Base-by-base conservation (phyloP, 2,113 vertebrate species). In the Egretta garzetta region DNA sequence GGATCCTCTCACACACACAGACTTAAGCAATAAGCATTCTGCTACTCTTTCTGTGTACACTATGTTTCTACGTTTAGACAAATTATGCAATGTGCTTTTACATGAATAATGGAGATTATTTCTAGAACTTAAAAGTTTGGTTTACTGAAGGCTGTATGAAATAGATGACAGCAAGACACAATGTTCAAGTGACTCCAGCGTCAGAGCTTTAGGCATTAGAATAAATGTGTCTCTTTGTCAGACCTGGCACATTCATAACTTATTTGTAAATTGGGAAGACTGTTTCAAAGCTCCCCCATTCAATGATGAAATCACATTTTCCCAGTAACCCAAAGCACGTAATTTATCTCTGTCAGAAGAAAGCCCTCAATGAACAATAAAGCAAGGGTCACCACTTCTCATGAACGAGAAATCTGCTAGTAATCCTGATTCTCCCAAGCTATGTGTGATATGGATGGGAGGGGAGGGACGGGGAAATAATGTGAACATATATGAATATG, bases 281-380 rank as follows among this genome's bases (percentile, higher is more conserved):
- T 96, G 90, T 88, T 93, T 97, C 97, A 96, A 96, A 97, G 95
- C 86, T 96, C 90, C 73, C 63, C 92, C 68, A 81, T 96, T 97
- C 92, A 95, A 55, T 76, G 95, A 98, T 60, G 93, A 97, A 98
- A 98, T 97, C 94, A 95, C 84, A 95, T 98, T 98, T 98, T 98
- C 97, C 98, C 66, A 70, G 86, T 98, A 98, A 97, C 95, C 83
- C 41, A 80, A 97, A 97, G 95, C 83, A 89, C 64, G 82, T 80
- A 67, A 97, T 98, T 98, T 96, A 95, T 98, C 97, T 98, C 93
- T 90, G 93, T 97, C 98, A 98, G 80, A 77, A 64, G 89, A 97
- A 98, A 98, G 84, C 67, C 79, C 43, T 96, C 96, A 79, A 43
- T 82, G 95, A 95, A 97, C 96, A 97, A 98, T 96, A 96, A 98